Conservation (phyloP, 2,113 vertebrate genomes). For the Acanthisitta chloris region DNA sequence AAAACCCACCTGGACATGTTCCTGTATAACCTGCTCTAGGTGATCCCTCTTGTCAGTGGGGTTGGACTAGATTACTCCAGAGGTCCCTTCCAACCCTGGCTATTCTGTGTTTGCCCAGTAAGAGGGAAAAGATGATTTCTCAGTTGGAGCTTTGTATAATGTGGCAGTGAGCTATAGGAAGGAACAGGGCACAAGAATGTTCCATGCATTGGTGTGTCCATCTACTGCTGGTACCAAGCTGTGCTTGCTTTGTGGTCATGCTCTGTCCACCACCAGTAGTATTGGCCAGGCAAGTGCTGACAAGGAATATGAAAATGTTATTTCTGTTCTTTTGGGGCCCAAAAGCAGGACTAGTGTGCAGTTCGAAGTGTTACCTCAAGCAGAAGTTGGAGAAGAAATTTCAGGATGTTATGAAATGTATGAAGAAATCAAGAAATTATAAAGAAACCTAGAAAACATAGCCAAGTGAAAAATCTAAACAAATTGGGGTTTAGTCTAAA, state of each 20-base stretch:
- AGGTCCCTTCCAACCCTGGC: neutral
- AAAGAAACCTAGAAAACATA: neutral
- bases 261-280: neutral
- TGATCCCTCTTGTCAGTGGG: neutral
- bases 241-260: fast-evolving
- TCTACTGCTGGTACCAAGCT: neutral
- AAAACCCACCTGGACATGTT: neutral
- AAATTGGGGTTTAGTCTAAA: neutral
- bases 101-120: neutral
- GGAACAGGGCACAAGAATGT: neutral
- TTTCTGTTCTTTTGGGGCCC: neutral
- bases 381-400: neutral
- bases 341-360: neutral
- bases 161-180: neutral
- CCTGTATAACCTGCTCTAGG: neutral
- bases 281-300: neutral
- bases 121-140: neutral
- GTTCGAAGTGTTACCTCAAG: neutral
- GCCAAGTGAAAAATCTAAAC: neutral
- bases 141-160: neutral
- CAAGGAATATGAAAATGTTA: neutral
- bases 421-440: neutral
- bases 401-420: neutral
- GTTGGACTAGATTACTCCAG: neutral
- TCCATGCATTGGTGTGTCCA: fast-evolving